phyloP scores from a whole-genome alignment of 2,113 vertebrate species.

The Ciconia maguari region DNA sequence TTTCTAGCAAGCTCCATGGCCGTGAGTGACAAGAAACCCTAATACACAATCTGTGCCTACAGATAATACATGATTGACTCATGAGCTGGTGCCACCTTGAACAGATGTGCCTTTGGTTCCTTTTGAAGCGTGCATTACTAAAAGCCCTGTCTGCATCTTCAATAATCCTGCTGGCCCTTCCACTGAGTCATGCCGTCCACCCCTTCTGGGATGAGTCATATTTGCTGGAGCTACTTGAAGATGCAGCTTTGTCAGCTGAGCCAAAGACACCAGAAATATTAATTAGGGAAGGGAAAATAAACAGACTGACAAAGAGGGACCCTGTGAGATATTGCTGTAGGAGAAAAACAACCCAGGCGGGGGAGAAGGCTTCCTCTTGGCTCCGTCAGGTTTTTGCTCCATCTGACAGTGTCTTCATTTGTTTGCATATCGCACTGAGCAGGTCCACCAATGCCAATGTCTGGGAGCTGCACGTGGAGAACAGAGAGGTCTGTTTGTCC shows the following conservation, averaged over 20 bases:
- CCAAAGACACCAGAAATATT: not conserved
- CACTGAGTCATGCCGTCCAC: not conserved
- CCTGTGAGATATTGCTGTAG: not conserved
- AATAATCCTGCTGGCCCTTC: not conserved
- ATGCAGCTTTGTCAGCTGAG: not conserved
- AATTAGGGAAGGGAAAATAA: not conserved
- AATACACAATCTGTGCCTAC: not conserved
- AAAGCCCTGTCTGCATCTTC: not conserved
- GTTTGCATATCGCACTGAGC: not conserved
- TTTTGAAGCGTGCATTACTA: not conserved
- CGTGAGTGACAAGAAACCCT: not conserved
- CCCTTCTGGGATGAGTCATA: not conserved
- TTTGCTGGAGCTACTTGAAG: not conserved
- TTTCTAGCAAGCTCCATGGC: not conserved
- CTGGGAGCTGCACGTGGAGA: not conserved
- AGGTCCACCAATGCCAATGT: not conserved
- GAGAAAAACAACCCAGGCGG: not conserved
- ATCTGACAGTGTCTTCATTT: not conserved
- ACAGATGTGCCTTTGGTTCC: not conserved
- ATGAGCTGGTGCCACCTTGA: not conserved
- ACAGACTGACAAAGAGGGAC: not conserved
- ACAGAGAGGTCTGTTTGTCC: not conserved
- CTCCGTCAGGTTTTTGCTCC: not conserved
- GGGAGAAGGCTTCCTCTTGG: not conserved
- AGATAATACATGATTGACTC: not conserved